Evolutionary conservation across 2,113 vertebrate genomes (phyloP), one percentile per base, ranked within the genome.

Genomic region (Pygoscelis antarcticus): DNA sequence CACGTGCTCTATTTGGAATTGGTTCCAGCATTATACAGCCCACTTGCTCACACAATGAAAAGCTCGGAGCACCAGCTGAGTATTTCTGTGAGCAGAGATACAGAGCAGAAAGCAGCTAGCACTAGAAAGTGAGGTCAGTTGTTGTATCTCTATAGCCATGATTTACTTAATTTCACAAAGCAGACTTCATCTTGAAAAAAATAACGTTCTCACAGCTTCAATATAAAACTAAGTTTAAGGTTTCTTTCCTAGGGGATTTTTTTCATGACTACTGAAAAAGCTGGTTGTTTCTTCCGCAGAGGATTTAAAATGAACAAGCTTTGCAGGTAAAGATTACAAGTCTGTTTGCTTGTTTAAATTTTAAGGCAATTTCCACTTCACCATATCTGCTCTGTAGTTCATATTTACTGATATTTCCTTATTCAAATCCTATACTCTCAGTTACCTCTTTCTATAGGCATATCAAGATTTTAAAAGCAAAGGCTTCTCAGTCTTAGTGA

Each of bases 251-350:
- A 10, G 8, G 32, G 13, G 10, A 75, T 44, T 36, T 77, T 87
- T 61, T 80, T 47, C 11, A 16, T 34, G 30, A 55, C 29, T 75
- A 60, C 29, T 6, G 5, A 66, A 78, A 94, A 64, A 52, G 30
- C 8, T 89, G 23, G 18, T 32, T 51, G 10, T 78, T 83, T 94
- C 38, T 90, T 89, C 65, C 75, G n/a, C 23, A 57, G 32, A 89
- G 14, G 38, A 91, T 82, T 80, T 84, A 23, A 96, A 93, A 90
- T 47, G 8, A 94, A 84, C 14, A 79, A 47, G 16, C 21, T 87
- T 75, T 52, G n/a, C 44, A 82, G 18, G 30, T 60, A 36, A 40
- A 82, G 47, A 86, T 60, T 30, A 61, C 30, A 72, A 61, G 27
- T 69, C 85, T 79, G 29, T 70, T 91, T 94, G 23, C 70, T 85